phyloP scores from a whole-genome alignment of 2,888 invertebrate species.

The Philopedon plagiatum region DNA sequence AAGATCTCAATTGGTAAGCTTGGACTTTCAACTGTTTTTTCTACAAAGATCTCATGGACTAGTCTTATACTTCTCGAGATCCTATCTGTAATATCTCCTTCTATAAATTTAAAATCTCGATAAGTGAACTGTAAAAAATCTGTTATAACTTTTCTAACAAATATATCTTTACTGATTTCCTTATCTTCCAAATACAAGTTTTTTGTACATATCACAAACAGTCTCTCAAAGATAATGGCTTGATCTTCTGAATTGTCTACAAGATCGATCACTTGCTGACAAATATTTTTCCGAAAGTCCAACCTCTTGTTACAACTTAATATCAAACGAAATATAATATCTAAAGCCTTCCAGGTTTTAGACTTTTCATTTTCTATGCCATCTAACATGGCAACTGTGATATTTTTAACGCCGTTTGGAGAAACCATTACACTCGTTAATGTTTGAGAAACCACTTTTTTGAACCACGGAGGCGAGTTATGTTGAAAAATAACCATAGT shows the following conservation, averaged over 20 bases:
- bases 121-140: slow-evolving; percentile 55
- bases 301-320: slow-evolving; percentile 71
- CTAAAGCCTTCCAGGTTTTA: slow-evolving; percentile 78
- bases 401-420: slow-evolving; percentile 76
- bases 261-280: slow-evolving; percentile 71
- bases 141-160: slow-evolving; percentile 60
- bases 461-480: slow-evolving; percentile 76
- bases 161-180: slow-evolving; percentile 65
- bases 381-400: slow-evolving; percentile 76
- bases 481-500: slow-evolving; percentile 77
- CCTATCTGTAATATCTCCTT: slow-evolving; percentile 58
- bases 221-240: slow-evolving; percentile 55
- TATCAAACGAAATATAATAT: slow-evolving; percentile 77
- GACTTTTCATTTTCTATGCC: slow-evolving; percentile 69
- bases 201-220: slow-evolving; percentile 74
- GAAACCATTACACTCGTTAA: slow-evolving; percentile 74
- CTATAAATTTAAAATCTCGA: slow-evolving; percentile 58
- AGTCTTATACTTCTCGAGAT: slow-evolving; percentile 59
- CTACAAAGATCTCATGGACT: slow-evolving; percentile 59
- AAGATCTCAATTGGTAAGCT: slow-evolving; percentile 66
- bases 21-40: slow-evolving; percentile 54
- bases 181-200: slow-evolving; percentile 71
- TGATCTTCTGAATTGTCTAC: slow-evolving; percentile 52
- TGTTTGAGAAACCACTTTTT: slow-evolving; percentile 73
- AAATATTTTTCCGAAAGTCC: slow-evolving; percentile 73